Percentiles rank a stretch among this genome's conserved stretches.
Conservation (phyloP, 2,113 vertebrate genomes). For the Ondatra zibethicus region DNA sequence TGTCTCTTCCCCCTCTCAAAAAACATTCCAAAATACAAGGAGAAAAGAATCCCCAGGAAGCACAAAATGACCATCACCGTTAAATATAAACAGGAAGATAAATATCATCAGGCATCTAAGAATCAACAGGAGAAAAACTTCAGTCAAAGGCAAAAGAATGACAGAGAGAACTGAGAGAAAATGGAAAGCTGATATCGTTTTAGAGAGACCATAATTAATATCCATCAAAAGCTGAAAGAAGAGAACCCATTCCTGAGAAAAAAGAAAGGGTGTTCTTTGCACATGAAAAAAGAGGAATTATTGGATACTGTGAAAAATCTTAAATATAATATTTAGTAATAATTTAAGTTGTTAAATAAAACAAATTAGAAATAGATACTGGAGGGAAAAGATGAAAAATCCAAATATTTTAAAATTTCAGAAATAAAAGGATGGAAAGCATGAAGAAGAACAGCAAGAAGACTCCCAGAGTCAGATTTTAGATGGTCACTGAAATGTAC, state of each 20-base stretch:
- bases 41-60: not conserved
- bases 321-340: not conserved
- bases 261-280: not conserved
- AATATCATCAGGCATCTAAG: not conserved
- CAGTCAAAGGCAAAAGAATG: not conserved
- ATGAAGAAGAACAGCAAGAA: not conserved
- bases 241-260: not conserved
- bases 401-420: not conserved
- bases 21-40: not conserved
- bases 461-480: not conserved
- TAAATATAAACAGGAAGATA: not conserved
- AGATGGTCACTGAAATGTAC: not conserved
- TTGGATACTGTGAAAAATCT: not conserved
- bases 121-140: not conserved
- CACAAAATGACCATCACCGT: not conserved
- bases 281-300: not conserved
- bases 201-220: not conserved
- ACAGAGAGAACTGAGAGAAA: not conserved
- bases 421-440: too few relatives aligned
- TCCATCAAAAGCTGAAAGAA: not conserved
- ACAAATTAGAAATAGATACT: not conserved
- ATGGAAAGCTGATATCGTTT: not conserved
- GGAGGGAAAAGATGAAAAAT: not conserved
- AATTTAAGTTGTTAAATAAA: not conserved
- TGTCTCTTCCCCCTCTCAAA: not conserved